Conservation (phyloP, 2,113 vertebrate species). For the Rhagologus leucostigma region DNA sequence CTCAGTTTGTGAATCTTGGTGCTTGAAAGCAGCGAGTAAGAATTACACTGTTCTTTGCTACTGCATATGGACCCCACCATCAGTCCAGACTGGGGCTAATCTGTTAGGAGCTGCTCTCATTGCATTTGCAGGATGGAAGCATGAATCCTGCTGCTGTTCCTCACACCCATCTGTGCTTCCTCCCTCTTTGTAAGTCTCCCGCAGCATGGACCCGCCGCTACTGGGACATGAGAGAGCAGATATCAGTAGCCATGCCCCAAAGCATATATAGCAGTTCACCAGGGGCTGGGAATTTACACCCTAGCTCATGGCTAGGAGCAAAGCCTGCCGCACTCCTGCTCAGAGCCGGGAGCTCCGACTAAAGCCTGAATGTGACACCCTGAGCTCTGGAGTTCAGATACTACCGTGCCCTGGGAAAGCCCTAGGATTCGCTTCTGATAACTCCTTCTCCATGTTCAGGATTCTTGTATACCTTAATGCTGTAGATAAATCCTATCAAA, state of each 20-base stretch:
- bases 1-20: constrained; percentile 26
- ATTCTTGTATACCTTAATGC: neutral
- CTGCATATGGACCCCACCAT: neutral
- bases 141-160: neutral
- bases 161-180: neutral
- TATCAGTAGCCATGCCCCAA: neutral
- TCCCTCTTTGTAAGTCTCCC: neutral
- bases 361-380: neutral
- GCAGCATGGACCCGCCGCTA: fast-evolving
- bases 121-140: neutral
- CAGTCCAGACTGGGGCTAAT: neutral
- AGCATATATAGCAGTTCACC: neutral
- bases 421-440: neutral
- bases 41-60: neutral
- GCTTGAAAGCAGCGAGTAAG: neutral
- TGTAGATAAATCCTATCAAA: neutral
- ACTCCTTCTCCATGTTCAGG: neutral
- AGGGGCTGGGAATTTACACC: neutral
- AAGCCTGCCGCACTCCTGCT: neutral
- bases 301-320: neutral
- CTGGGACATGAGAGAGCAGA: neutral
- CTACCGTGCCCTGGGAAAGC: fast-evolving
- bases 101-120: neutral
- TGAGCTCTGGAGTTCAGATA: neutral
- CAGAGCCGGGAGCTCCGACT: neutral